A percentile compares a stretch with the other conserved stretches of the same genome.
These are phyloP conservation scores for Masticophis lateralis DNA, from an alignment of 2,797 vertebrate genomes.

Conservation along the genomic window DNA sequence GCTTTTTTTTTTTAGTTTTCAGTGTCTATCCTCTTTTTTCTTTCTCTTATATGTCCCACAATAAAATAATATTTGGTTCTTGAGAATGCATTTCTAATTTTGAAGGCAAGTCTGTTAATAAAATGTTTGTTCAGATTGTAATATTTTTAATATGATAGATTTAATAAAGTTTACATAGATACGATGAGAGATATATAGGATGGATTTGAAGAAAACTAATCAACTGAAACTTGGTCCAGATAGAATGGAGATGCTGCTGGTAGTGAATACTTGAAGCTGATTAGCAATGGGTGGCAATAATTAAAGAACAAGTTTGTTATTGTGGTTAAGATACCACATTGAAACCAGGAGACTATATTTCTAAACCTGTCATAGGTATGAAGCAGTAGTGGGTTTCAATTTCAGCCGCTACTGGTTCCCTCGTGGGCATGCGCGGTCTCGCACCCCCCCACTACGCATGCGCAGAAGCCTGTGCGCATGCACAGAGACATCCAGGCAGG, in stretches of 20 bases:
- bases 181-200: background rate
- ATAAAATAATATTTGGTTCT: background rate
- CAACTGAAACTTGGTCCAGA: background rate
- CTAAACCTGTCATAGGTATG: background rate
- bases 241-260: background rate
- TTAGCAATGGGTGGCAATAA: background rate
- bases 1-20: background rate
- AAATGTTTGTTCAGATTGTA: background rate
- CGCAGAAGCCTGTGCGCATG: too few species aligned
- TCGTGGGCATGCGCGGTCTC: too few species aligned
- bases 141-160: background rate
- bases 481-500: too few species aligned
- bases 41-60: background rate
- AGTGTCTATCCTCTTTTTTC: background rate
- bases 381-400: background rate
- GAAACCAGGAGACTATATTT: background rate
- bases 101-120: background rate
- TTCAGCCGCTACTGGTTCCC: too few species aligned
- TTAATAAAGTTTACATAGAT: background rate
- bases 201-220: background rate
- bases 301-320: background rate
- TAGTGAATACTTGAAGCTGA: background rate
- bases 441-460: too few species aligned
- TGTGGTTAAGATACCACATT: background rate
- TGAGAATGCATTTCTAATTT: background rate